A percentile compares a stretch with the other conserved stretches of the same genome.
Conservation (phyloP, 2,797 vertebrate genomes). For the Molossus alvarezi region DNA sequence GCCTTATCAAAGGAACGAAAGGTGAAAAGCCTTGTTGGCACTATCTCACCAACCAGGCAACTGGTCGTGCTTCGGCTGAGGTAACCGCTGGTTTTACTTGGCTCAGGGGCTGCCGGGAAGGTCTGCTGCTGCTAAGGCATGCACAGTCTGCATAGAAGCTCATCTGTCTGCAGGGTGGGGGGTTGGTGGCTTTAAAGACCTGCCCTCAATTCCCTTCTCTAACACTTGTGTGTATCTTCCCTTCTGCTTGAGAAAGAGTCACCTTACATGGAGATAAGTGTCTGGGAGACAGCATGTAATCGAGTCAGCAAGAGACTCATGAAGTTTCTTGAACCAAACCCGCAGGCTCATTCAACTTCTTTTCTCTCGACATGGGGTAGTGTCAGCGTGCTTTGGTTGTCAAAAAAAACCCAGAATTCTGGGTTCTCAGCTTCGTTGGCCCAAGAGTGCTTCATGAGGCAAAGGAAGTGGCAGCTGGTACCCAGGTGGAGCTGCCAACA, state of each 20-base stretch:
- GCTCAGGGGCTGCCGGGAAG: slow-evolving; percentile 23
- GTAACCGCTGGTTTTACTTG: slow-evolving; percentile 22
- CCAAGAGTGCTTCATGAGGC: slow-evolving; percentile 82
- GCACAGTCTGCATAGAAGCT: slow-evolving; percentile 44
- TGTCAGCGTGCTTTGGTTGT: slow-evolving; percentile 94
- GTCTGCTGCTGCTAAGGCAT: slow-evolving; percentile 48
- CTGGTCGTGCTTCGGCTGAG: slow-evolving; percentile 37
- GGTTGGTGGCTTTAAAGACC: not conserved
- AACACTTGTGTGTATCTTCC: slow-evolving; percentile 87
- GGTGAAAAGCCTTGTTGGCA: not conserved
- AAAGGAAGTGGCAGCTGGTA: slow-evolving; percentile 79
- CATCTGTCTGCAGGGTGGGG: not conserved
- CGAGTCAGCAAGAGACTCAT: slow-evolving; percentile 72
- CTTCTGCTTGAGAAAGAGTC: slow-evolving; percentile 71
- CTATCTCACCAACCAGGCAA: slow-evolving; percentile 38
- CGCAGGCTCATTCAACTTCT: slow-evolving; percentile 85
- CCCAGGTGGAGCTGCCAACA: slow-evolving; percentile 73
- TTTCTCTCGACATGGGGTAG: slow-evolving; percentile 82
- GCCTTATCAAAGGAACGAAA: slow-evolving; percentile 31
- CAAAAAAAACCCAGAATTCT: slow-evolving; percentile 88
- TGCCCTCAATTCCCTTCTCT: slow-evolving; percentile 85
- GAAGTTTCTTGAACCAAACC: slow-evolving; percentile 91
- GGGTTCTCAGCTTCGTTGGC: slow-evolving; percentile 72
- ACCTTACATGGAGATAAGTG: slow-evolving; percentile 61
- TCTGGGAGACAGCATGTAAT: slow-evolving; percentile 35